Conservation (phyloP, 1,140 invertebrate genomes). For the Parapsyche elsis region DNA sequence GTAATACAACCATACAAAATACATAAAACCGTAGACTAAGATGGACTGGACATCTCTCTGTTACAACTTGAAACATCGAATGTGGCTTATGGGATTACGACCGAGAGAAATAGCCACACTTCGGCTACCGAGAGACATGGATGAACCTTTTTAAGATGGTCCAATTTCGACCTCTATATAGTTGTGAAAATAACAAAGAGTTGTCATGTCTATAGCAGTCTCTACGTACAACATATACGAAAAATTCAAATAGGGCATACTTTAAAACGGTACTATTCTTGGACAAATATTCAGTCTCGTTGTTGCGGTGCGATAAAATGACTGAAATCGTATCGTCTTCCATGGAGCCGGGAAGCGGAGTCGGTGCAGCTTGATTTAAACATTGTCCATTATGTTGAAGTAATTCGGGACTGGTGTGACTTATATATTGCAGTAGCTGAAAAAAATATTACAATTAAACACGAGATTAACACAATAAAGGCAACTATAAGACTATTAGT, state of each 20-base stretch:
- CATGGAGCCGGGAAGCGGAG: conserved; percentile 74
- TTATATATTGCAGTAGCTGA: conserved; percentile 89
- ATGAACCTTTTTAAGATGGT: no score
- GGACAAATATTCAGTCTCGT: conserved; percentile 78
- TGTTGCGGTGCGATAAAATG: conserved; percentile 82
- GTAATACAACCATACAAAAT: no score
- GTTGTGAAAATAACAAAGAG: no score
- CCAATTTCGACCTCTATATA: no score
- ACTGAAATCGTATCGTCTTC: conserved; percentile 88
- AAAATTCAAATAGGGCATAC: conserved; percentile 32
- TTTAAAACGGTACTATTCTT: conserved; percentile 59
- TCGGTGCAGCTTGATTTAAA: conserved; percentile 77
- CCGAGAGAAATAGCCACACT: no score
- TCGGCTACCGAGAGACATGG: no score
- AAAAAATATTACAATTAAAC: no score
- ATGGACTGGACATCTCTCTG: no score
- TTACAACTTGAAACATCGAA: no score
- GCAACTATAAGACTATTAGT: background rate
- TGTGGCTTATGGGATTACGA: no score
- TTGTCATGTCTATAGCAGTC: background rate
- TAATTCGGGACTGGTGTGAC: conserved; percentile 92
- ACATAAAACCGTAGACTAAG: no score
- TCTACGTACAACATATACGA: background rate
- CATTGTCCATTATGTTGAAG: conserved; percentile 75
- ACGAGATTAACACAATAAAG: background rate